phyloP scores from a whole-genome alignment of 1,140 invertebrate species.

The Cryptotermes secundus region DNA sequence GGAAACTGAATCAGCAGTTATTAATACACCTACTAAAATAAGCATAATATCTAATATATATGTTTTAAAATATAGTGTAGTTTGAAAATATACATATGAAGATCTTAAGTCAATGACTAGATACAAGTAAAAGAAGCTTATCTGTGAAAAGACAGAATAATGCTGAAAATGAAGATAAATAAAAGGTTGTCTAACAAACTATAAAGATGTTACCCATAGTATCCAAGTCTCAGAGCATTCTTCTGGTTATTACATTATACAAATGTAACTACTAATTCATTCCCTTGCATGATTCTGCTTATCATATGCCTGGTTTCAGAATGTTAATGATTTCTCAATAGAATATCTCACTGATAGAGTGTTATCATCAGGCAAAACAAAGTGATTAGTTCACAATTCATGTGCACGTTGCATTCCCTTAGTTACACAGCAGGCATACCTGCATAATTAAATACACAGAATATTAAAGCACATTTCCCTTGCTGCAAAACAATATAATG shows the following conservation, averaged over 20 bases:
- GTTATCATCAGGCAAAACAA: constrained; percentile 3
- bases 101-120: too few species aligned
- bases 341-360: background rate
- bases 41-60: too few species aligned
- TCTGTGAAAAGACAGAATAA: background rate
- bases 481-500: background rate
- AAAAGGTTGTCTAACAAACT: background rate
- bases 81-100: too few species aligned
- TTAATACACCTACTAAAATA: too few species aligned
- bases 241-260: background rate
- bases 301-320: background rate
- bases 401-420: background rate
- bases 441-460: background rate
- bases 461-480: background rate
- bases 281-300: background rate
- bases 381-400: background rate
- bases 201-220: background rate
- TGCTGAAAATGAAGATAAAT: background rate
- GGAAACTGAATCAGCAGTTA: too few species aligned
- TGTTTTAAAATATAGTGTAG: too few species aligned
- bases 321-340: background rate
- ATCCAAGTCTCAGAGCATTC: background rate
- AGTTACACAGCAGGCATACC: background rate
- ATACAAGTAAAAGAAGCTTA: too few species aligned
- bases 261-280: background rate